Evolutionary conservation across 1,140 invertebrate genomes (phyloP).

Genomic region (Acromyrmex charruanus): DNA sequence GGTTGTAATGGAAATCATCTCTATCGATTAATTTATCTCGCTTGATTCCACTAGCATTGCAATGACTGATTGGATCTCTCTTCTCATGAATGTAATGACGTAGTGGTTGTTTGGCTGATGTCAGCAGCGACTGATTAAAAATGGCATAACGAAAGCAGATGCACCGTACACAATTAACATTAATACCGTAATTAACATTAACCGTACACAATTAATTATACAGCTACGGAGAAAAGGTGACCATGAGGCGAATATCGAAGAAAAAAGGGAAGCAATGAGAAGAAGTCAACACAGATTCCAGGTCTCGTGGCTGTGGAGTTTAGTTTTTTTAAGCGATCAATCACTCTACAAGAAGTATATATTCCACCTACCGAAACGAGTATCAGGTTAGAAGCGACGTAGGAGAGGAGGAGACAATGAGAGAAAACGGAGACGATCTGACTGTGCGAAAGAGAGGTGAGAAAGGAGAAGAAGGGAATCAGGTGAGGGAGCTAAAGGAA

Average conservation of each 20-base stretch:
- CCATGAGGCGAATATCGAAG: background rate
- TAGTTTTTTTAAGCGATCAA: conserved; percentile 82
- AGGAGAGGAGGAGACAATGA: conserved; percentile 39
- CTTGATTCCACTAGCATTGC: conserved; percentile 73
- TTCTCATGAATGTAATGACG: conserved; percentile 74
- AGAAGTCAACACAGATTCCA: conserved; percentile 19
- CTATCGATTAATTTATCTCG: conserved; percentile 83
- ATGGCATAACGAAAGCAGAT: conserved; percentile 84
- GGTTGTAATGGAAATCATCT: conserved; percentile 72
- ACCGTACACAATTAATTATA: conserved; percentile 53
- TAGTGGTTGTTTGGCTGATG: conserved; percentile 66
- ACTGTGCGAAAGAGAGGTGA: conserved; percentile 20
- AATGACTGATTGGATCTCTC: conserved; percentile 55
- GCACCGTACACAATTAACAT: conserved; percentile 53
- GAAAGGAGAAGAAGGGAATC: conserved; percentile 1
- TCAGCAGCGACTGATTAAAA: conserved; percentile 81
- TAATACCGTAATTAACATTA: too few species aligned
- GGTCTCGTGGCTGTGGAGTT: conserved; percentile 66
- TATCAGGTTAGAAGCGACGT: conserved; percentile 49
- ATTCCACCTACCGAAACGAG: conserved; percentile 77
- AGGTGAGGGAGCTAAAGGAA: background rate
- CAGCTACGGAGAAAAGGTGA: conserved; percentile 76
- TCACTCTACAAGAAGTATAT: conserved; percentile 82
- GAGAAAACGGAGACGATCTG: conserved; percentile 63
- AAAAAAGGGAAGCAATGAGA: conserved; percentile 22